Conservation (phyloP, 2,888 invertebrate species). For the Boloria euphrosyne region DNA sequence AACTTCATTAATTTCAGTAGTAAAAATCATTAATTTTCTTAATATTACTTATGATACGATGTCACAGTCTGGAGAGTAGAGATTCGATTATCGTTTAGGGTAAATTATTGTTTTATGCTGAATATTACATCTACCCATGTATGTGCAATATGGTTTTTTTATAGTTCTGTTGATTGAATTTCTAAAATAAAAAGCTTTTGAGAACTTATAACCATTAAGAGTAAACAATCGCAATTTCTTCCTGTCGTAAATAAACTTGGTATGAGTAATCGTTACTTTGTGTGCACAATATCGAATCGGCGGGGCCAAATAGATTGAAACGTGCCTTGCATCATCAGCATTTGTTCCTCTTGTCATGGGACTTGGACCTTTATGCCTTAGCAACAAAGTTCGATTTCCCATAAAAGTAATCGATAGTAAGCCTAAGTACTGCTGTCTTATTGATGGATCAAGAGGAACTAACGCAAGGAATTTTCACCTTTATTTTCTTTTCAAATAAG, state of each 20-base stretch:
- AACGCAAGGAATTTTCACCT: background rate
- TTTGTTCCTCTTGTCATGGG: constrained; percentile 40
- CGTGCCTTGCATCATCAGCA: constrained; percentile 65
- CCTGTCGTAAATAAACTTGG: constrained; percentile 77
- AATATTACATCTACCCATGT: background rate
- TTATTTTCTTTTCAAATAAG: background rate
- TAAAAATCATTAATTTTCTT: constrained; percentile 7
- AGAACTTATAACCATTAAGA: constrained; percentile 76
- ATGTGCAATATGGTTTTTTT: background rate
- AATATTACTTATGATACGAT: too few relatives aligned
- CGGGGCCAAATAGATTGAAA: constrained; percentile 75
- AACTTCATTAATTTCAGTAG: constrained; percentile 5
- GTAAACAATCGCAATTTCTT: constrained; percentile 80
- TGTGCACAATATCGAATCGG: constrained; percentile 74
- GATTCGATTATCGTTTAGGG: background rate
- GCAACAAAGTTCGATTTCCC: background rate
- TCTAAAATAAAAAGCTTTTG: constrained; percentile 51
- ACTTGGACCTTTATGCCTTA: constrained; percentile 37
- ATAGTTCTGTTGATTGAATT: background rate
- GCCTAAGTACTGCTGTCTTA: constrained; percentile 6
- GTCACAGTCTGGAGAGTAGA: background rate
- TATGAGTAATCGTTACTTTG: constrained; percentile 78
- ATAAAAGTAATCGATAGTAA: background rate
- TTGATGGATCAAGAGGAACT: constrained; percentile 3
- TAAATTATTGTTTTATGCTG: background rate